Evolutionary conservation across 2,888 invertebrate genomes (phyloP).

Genomic region (Torymus aiolomorphi): DNA sequence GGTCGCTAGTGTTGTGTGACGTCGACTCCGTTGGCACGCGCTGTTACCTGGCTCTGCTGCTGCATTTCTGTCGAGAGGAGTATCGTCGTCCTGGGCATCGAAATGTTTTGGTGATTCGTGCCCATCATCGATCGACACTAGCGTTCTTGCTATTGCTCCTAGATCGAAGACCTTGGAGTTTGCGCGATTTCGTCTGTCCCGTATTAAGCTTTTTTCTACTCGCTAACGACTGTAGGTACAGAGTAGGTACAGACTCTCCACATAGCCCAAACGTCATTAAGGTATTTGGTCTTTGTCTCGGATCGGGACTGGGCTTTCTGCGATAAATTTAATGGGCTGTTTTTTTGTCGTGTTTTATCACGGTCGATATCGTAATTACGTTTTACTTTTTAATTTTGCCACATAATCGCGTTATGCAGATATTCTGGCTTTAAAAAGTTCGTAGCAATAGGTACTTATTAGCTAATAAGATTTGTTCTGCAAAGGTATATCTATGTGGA

Average conservation of each 20-base stretch:
- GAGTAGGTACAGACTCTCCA: not conserved
- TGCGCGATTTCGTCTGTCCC: too few species aligned
- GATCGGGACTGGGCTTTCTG: not conserved
- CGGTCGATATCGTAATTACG: not conserved
- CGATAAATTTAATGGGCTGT: not conserved
- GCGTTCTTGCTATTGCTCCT: too few species aligned
- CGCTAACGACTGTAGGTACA: too few species aligned
- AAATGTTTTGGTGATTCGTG: not conserved
- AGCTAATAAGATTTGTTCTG: conserved; percentile 30
- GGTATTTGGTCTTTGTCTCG: conserved; percentile 27
- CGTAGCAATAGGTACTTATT: conserved; percentile 12
- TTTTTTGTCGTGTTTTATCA: not conserved
- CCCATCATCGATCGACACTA: not conserved
- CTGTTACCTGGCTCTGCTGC: conserved; percentile 6
- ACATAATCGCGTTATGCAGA: conserved; percentile 2
- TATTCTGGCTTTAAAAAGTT: conserved; percentile 11
- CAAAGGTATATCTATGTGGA: not conserved
- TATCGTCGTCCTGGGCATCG: not conserved
- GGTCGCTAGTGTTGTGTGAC: conserved; percentile 27
- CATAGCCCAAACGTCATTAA: conserved; percentile 2
- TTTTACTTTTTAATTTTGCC: not conserved
- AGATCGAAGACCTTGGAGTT: too few species aligned
- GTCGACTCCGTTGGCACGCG: conserved; percentile 23
- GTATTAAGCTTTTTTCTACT: too few species aligned
- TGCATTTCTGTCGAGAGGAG: not conserved